These are phyloP conservation scores for Artibeus lituratus DNA, from an alignment of 2,797 vertebrate species.

Conservation along the genomic window DNA sequence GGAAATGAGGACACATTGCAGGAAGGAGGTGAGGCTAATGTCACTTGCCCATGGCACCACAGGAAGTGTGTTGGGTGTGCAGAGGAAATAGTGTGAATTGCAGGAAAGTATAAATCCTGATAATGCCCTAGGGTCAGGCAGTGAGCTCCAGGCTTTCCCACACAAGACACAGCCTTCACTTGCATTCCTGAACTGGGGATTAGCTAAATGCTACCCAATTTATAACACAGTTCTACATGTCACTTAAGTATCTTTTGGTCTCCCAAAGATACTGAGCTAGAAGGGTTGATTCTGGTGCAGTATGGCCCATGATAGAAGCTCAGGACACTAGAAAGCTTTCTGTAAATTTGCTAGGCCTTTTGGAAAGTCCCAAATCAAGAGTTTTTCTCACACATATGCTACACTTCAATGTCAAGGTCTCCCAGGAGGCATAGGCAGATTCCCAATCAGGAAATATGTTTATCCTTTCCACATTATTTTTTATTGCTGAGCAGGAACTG, in stretches of 20 bases:
- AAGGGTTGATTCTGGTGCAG: not conserved
- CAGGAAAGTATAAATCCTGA: constrained; percentile 61
- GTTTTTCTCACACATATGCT: not conserved
- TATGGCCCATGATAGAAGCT: not conserved
- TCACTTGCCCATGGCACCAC: not conserved
- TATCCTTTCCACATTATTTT: not conserved
- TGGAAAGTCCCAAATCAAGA: not conserved
- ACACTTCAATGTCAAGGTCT: not conserved
- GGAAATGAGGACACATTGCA: not conserved
- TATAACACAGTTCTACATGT: fast-evolving
- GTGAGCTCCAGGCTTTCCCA: not conserved
- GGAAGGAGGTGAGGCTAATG: constrained; percentile 26
- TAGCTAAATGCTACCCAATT: not conserved
- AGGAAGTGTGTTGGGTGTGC: constrained; percentile 52
- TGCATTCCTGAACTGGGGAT: not conserved
- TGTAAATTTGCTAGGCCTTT: not conserved
- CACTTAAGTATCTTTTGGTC: not conserved
- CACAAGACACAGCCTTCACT: not conserved
- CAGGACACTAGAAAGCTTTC: not conserved
- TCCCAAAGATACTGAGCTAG: not conserved
- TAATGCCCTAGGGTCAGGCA: not conserved
- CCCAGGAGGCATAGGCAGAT: not conserved
- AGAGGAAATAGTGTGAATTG: constrained; percentile 56
- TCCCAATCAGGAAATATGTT: not conserved
- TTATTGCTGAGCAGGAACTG: not conserved